Evolutionary conservation across 2,113 vertebrate species (phyloP).

Genomic region (Gopherus evgoodei): DNA sequence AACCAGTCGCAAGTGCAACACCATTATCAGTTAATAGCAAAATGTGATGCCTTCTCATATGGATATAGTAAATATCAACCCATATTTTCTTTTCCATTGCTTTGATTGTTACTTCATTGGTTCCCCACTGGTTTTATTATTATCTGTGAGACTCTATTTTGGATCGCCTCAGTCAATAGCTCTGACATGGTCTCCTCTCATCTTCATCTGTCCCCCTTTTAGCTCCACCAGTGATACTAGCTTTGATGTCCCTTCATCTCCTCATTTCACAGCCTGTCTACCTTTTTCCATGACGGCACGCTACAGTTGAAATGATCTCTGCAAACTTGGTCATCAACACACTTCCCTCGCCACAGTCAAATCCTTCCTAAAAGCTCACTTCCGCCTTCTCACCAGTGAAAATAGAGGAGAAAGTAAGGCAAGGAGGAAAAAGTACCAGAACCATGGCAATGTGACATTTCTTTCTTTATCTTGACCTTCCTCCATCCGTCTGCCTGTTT

Average conservation of each 20-base stretch:
- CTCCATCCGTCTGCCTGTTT: neutral
- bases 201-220: neutral
- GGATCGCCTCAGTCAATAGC: neutral
- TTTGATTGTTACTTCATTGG: slow-evolving; percentile 17
- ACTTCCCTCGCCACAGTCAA: neutral
- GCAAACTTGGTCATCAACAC: neutral
- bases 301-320: neutral
- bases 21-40: neutral
- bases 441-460: neutral
- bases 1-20: slow-evolving; percentile 52
- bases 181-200: neutral
- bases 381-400: neutral
- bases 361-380: neutral
- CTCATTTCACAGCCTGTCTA: neutral
- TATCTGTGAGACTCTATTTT: neutral
- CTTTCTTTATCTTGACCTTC: neutral
- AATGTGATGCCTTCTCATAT: neutral
- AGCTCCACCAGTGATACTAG: neutral
- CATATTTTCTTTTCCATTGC: slow-evolving; percentile 8
- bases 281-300: neutral
- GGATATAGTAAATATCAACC: slow-evolving; percentile 52
- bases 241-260: neutral
- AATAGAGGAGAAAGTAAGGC: neutral
- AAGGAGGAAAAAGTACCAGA: neutral
- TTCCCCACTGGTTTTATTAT: neutral